Evolutionary conservation across 2,888 invertebrate genomes (phyloP).

Genomic region (Didymodactylos carnosus): DNA sequence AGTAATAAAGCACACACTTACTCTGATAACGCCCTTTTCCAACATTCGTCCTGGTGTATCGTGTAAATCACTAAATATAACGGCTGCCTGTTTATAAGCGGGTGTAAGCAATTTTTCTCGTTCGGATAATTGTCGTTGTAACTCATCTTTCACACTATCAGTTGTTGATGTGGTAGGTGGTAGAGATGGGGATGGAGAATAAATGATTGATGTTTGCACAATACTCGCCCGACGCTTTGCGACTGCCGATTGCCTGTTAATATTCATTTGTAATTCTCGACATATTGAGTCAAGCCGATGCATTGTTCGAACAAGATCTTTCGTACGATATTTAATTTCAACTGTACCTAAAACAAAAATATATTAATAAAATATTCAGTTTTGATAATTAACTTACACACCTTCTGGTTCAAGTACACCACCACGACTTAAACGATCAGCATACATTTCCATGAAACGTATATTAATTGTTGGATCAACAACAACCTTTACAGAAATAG

Average conservation of each 20-base stretch:
- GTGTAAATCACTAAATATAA: constrained; percentile 89
- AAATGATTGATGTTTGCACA: neutral
- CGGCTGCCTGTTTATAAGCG: constrained; percentile 47
- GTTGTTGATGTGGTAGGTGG: neutral
- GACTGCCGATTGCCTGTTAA: too few species aligned
- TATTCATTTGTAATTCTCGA: constrained; percentile 17
- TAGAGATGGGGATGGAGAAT: too few species aligned
- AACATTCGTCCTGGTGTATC: constrained; percentile 92
- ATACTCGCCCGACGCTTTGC: too few species aligned
- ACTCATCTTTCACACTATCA: constrained; percentile 17
- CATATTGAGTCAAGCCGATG: constrained; percentile 43
- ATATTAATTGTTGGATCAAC: constrained; percentile 88
- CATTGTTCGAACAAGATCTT: constrained; percentile 75
- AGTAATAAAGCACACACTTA: neutral
- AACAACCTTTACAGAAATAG: too few species aligned
- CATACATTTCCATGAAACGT: constrained; percentile 92
- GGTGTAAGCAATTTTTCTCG: constrained; percentile 58
- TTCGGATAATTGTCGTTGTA: constrained; percentile 52
- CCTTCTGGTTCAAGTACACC: constrained; percentile 88
- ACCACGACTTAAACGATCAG: constrained; percentile 72
- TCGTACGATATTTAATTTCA: constrained; percentile 81
- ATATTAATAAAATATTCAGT: too few species aligned
- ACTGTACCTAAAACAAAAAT: too few species aligned
- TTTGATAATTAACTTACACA: too few species aligned
- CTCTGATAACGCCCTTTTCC: constrained; percentile 64